Percentiles rank a stretch among this genome's conserved stretches.
Conservation (phyloP, 2,797 vertebrate genomes). For the Lycodopsis pacificus region DNA sequence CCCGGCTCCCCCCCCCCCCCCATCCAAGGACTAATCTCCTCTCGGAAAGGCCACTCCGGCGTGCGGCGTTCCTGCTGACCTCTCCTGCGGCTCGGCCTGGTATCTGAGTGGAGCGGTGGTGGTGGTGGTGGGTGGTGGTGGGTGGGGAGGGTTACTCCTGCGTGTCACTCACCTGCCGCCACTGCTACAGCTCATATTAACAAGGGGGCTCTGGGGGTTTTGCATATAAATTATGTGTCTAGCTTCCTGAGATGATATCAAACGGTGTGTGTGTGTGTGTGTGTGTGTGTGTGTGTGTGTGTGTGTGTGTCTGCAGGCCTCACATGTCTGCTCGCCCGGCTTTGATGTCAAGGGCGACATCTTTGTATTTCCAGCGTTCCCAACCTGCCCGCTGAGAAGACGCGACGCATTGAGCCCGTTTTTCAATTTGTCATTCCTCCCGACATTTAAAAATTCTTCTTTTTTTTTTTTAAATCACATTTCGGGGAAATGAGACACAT, state of each 20-base stretch:
- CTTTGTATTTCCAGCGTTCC: conserved; percentile 53
- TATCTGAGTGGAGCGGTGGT: conserved; percentile 47
- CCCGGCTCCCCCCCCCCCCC: conserved; percentile 46
- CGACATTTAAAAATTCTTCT: conserved; percentile 67
- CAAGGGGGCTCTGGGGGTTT: conserved; percentile 74
- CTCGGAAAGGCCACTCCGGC: conserved; percentile 65
- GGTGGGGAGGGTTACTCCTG: conserved; percentile 3
- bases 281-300: background rate
- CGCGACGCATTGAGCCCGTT: conserved; percentile 23
- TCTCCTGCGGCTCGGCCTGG: conserved; percentile 59
- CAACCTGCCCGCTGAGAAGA: background rate
- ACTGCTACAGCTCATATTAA: conserved; percentile 69
- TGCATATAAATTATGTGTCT: conserved; percentile 83
- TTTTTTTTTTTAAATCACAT: conserved; percentile 49
- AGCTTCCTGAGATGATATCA: conserved; percentile 71
- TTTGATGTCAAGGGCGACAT: conserved; percentile 70
- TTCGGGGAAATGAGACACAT: conserved; percentile 50
- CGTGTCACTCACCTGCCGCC: conserved; percentile 72
- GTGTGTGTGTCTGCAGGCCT: conserved; percentile 6
- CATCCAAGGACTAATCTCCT: conserved; percentile 71
- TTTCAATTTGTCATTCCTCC: conserved; percentile 48
- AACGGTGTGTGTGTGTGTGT: conserved; percentile 15
- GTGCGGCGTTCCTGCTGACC: conserved; percentile 69
- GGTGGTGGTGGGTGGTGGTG: background rate
- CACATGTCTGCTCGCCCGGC: conserved; percentile 25